phyloP scores from a whole-genome alignment of 2,888 invertebrate species.

The Poecilobothrus nobilitatus region DNA sequence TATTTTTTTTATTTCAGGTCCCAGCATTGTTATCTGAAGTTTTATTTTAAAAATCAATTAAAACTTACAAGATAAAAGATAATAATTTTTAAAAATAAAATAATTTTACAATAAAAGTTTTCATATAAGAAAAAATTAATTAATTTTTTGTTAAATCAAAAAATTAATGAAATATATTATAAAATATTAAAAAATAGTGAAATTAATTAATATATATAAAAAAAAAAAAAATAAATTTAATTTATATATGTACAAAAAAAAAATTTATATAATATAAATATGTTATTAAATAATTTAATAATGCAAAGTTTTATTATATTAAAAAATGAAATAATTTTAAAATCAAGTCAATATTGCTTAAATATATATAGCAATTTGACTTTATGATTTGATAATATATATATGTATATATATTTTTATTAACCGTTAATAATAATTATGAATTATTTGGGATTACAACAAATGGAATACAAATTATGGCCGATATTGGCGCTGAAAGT shows the following conservation, averaged over 20 bases:
- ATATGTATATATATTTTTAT: too few species aligned
- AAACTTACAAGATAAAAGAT: too few species aligned
- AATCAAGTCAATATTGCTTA: not conserved
- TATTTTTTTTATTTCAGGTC: too few species aligned
- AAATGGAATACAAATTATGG: constrained; percentile 33
- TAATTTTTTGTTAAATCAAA: too few species aligned
- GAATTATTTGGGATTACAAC: not conserved
- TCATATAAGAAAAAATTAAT: too few species aligned
- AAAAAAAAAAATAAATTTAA: not conserved
- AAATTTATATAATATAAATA: not conserved
- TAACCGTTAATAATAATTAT: not conserved
- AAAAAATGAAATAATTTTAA: not conserved
- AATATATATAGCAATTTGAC: not conserved
- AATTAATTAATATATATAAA: not conserved
- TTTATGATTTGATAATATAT: too few species aligned
- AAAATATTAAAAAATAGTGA: not conserved
- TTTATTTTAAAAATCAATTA: too few species aligned
- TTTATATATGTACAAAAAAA: not conserved
- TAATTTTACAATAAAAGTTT: too few species aligned
- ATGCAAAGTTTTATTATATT: not conserved
- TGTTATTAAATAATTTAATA: not conserved
- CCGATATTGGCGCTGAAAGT: constrained; percentile 45
- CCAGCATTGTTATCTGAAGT: too few species aligned
- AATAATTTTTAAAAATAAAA: too few species aligned
- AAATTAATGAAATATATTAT: not conserved